These are phyloP conservation scores for Drosophila nr. medialis DNA, from an alignment of 2,888 invertebrate genomes.

Conservation along the genomic window DNA sequence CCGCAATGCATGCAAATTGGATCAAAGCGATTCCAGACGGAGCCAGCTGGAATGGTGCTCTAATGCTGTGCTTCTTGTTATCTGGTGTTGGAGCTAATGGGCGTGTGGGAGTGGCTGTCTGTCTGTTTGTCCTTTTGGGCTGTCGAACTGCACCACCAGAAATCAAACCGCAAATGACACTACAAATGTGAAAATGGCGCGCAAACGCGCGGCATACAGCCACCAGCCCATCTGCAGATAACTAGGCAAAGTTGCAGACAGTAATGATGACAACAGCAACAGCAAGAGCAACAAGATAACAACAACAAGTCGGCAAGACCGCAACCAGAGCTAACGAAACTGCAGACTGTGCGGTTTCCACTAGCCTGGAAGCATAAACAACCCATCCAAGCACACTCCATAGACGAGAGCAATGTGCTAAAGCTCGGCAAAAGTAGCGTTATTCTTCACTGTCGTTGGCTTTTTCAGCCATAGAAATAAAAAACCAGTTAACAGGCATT, in stretches of 20 bases:
- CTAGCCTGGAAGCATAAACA: slow-evolving; percentile 56
- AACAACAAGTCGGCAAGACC: slow-evolving; percentile 39
- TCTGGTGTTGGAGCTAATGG: neutral
- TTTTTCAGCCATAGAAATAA: slow-evolving; percentile 60
- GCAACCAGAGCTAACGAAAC: slow-evolving; percentile 54
- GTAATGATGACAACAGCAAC: slow-evolving; percentile 71
- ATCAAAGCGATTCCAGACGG: slow-evolving; percentile 45
- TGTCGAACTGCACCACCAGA: slow-evolving; percentile 33
- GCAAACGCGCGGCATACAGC: slow-evolving; percentile 12
- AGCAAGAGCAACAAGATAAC: slow-evolving; percentile 34
- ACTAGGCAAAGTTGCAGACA: slow-evolving; percentile 57
- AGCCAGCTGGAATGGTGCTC: neutral
- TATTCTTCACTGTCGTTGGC: slow-evolving; percentile 47
- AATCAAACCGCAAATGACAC: slow-evolving; percentile 73
- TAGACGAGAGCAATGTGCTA: neutral
- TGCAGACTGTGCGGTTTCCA: slow-evolving; percentile 40
- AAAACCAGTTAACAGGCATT: slow-evolving; percentile 63
- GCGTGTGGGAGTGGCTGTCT: neutral
- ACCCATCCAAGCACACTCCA: slow-evolving; percentile 41
- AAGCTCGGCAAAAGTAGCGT: slow-evolving; percentile 41
- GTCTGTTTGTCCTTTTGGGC: slow-evolving; percentile 1
- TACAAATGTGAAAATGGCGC: slow-evolving; percentile 63
- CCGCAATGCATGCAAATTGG: slow-evolving; percentile 56
- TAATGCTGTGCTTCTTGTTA: neutral
- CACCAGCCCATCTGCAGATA: slow-evolving; percentile 28